These are phyloP conservation scores for Microctonus brassicae DNA, from an alignment of 2,888 invertebrate genomes.

Conservation along the genomic window DNA sequence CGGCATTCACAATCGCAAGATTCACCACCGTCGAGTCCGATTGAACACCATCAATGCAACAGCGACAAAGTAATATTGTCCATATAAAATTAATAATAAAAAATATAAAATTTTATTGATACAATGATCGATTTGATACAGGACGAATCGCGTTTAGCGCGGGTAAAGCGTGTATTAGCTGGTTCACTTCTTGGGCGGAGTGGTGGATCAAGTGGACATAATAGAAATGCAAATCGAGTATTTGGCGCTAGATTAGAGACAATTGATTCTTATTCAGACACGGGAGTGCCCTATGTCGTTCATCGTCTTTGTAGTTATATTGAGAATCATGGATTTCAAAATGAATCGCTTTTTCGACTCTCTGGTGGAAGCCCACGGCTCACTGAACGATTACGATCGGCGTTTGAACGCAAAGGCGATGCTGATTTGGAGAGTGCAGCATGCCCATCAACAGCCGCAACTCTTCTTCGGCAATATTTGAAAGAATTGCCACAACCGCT, in stretches of 20 bases:
- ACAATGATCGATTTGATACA: constrained; percentile 34
- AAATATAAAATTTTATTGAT: background rate
- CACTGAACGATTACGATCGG: constrained; percentile 71
- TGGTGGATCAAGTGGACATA: constrained; percentile 33
- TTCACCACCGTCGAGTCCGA: constrained; percentile 60
- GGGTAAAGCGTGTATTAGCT: constrained; percentile 65
- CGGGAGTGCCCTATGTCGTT: constrained; percentile 68
- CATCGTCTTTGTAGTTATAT: constrained; percentile 69
- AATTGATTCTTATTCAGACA: constrained; percentile 63
- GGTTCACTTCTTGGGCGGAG: constrained; percentile 62
- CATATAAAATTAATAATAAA: background rate
- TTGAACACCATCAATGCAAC: constrained; percentile 56
- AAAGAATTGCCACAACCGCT: constrained; percentile 72
- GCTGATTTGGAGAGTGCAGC: constrained; percentile 71
- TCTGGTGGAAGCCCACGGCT: constrained; percentile 72
- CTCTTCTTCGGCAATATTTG: constrained; percentile 73
- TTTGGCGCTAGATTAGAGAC: constrained; percentile 65
- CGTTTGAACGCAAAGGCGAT: constrained; percentile 72
- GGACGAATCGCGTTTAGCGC: constrained; percentile 66
- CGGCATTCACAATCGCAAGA: constrained; percentile 54
- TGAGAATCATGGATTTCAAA: constrained; percentile 67
- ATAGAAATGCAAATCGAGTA: constrained; percentile 52
- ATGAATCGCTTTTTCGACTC: constrained; percentile 69
- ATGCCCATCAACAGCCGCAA: constrained; percentile 73
- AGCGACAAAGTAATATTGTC: constrained; percentile 58